Evolutionary conservation across 2,888 invertebrate species (phyloP).

Genomic region (Atethmia centrago): DNA sequence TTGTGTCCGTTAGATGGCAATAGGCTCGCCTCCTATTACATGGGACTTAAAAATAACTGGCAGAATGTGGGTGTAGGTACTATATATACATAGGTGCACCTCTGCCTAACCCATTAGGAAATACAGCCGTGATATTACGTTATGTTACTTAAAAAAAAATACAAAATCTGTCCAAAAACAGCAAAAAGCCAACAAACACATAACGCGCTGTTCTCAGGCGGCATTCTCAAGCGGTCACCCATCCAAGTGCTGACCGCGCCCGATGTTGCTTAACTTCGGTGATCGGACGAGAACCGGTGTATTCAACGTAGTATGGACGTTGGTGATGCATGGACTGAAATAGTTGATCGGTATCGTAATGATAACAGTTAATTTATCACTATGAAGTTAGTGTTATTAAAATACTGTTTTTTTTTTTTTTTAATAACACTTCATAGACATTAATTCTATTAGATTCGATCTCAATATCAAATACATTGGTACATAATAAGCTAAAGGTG

Average conservation of each 20-base stretch:
- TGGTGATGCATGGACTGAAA: conserved; percentile 15
- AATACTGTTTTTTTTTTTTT: too few relatives aligned
- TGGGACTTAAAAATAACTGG: too few relatives aligned
- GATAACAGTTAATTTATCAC: neutral
- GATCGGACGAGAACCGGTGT: conserved; percentile 89
- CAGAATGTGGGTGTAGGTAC: too few relatives aligned
- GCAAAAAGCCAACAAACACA: too few relatives aligned
- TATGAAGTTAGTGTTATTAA: neutral
- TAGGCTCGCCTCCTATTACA: too few relatives aligned
- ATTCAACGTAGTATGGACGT: conserved; percentile 85
- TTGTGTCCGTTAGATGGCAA: too few relatives aligned
- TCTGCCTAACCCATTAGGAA: too few relatives aligned
- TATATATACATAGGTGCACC: too few relatives aligned
- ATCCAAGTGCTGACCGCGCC: conserved; percentile 89
- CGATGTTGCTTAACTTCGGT: conserved; percentile 89
- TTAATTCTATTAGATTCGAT: neutral
- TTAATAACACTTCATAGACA: neutral
- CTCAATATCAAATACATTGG: neutral
- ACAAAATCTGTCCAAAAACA: neutral
- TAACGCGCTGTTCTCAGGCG: too few relatives aligned
- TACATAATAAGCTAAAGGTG: neutral
- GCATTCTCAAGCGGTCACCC: conserved; percentile 88
- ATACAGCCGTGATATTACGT: too few relatives aligned
- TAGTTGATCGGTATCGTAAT: neutral
- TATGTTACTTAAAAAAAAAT: too few relatives aligned